These are phyloP conservation scores for mouse (Mus musculus) DNA, from an alignment of 2,113 vertebrate genomes.

Conservation along the genomic window DNA sequence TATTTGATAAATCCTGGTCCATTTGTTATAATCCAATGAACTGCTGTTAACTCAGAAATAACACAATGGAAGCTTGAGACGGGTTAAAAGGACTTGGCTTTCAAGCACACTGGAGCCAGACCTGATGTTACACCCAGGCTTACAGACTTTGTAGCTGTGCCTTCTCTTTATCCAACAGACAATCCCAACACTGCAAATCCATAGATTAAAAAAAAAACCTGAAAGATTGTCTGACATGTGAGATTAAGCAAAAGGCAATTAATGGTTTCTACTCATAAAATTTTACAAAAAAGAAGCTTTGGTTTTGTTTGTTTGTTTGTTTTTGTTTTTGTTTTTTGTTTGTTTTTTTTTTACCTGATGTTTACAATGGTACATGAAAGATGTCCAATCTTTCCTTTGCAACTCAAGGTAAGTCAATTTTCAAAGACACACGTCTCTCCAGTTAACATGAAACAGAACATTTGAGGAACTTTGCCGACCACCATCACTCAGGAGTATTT, in stretches of 20 bases:
- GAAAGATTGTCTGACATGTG: background rate
- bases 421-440: too few species aligned
- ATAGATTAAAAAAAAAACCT: background rate
- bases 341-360: background rate
- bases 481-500: background rate
- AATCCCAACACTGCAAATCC: background rate
- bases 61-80: background rate
- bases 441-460: background rate
- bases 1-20: background rate
- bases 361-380: background rate
- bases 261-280: background rate
- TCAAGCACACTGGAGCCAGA: background rate
- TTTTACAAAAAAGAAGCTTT: background rate
- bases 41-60: background rate
- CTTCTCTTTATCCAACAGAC: background rate
- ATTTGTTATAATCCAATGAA: background rate
- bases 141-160: background rate
- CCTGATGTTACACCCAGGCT: background rate
- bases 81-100: background rate
- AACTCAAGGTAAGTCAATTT: background rate
- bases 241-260: slow-evolving; percentile 30
- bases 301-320: background rate
- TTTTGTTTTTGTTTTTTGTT: too few species aligned
- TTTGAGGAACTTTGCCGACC: background rate
- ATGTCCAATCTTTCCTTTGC: background rate